Percentiles rank a stretch among this genome's conserved stretches.
Evolutionary conservation across 2,797 vertebrate genomes (phyloP).

Genomic region (Tapera naevia): DNA sequence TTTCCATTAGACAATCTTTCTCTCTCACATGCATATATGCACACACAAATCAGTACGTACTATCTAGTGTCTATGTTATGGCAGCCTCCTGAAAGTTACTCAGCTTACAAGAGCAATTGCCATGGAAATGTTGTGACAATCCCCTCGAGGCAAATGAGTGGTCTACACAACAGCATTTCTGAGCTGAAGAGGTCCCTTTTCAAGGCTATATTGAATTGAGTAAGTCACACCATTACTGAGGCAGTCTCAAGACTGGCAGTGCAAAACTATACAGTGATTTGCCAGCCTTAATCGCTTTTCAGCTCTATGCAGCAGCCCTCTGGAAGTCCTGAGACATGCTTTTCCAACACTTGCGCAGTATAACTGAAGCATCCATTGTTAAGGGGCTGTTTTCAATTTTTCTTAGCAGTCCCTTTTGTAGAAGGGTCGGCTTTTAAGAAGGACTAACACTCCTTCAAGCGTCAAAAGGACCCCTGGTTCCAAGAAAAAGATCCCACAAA

Average conservation of each 20-base stretch:
- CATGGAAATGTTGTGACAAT: slow-evolving; percentile 64
- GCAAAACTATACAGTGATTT: slow-evolving; percentile 67
- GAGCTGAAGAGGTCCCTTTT: slow-evolving; percentile 60
- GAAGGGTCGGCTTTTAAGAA: slow-evolving; percentile 45
- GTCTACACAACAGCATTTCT: slow-evolving; percentile 64
- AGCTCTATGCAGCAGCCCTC: slow-evolving; percentile 63
- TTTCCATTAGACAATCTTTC: not conserved
- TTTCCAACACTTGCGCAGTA: slow-evolving; percentile 63
- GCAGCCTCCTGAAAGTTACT: slow-evolving; percentile 48
- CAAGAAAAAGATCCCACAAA: slow-evolving; percentile 53
- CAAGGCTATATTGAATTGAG: slow-evolving; percentile 62
- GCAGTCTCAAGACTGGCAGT: slow-evolving; percentile 56
- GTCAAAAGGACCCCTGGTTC: slow-evolving; percentile 60
- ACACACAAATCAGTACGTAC: not conserved
- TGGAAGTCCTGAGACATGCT: slow-evolving; percentile 62
- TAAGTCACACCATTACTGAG: slow-evolving; percentile 57
- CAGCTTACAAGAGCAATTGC: slow-evolving; percentile 53
- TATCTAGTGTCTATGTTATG: not conserved
- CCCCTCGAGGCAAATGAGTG: slow-evolving; percentile 50
- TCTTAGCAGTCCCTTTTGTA: slow-evolving; percentile 62
- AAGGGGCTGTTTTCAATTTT: slow-evolving; percentile 58
- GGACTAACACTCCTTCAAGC: slow-evolving; percentile 13
- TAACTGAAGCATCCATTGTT: slow-evolving; percentile 66
- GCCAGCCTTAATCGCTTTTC: slow-evolving; percentile 69
- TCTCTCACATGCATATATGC: not conserved